phyloP scores from a whole-genome alignment of 2,113 vertebrate species.

The Ptychochromis oligacanthus region DNA sequence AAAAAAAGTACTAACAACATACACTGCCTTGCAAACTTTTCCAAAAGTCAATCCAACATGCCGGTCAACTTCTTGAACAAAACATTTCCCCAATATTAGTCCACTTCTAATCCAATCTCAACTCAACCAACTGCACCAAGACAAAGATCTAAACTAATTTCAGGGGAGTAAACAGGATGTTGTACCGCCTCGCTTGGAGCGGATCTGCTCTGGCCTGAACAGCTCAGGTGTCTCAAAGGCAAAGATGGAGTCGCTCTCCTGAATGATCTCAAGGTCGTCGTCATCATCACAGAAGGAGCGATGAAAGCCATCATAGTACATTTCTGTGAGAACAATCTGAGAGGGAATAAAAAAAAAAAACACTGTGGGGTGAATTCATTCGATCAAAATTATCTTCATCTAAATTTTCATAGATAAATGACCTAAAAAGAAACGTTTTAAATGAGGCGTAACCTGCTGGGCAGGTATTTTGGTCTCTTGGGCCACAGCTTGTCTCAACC shows the following conservation, averaged over 20 bases:
- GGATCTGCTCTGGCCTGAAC: conserved; percentile 92
- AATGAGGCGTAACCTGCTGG: conserved; percentile 85
- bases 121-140: not conserved
- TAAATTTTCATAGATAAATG: not conserved
- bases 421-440: not conserved
- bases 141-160: conserved; percentile 15
- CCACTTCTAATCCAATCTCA: conserved; percentile 31
- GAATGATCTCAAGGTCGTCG: conserved; percentile 93
- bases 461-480: conserved; percentile 95
- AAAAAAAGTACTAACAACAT: no score
- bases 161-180: conserved; percentile 21
- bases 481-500: conserved; percentile 92
- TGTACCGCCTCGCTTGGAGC: conserved; percentile 88
- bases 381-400: not conserved
- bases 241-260: conserved; percentile 97
- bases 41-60: not conserved
- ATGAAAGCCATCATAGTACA: conserved; percentile 98
- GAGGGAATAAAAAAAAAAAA: conserved; percentile 5
- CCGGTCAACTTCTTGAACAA: not conserved
- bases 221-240: conserved; percentile 98
- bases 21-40: not conserved
- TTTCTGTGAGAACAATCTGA: conserved; percentile 97
- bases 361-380: not conserved
- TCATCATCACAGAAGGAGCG: conserved; percentile 97
- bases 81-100: not conserved